Evolutionary conservation across 2,888 invertebrate species (phyloP).

Genomic region (Horisme vitalbata): DNA sequence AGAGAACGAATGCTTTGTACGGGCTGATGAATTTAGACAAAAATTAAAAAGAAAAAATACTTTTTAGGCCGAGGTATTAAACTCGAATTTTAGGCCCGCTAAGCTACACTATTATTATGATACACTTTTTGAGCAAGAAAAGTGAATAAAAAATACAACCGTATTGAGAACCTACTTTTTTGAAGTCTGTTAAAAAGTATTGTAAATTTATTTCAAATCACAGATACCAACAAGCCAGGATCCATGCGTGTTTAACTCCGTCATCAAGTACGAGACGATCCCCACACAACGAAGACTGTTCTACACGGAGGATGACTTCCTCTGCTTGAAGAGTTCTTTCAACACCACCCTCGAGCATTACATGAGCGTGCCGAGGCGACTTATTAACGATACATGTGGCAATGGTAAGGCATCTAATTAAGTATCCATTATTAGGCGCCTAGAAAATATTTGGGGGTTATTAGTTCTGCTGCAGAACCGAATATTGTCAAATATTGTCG

Average conservation of each 20-base stretch:
- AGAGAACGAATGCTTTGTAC: too few species aligned
- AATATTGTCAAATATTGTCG: neutral
- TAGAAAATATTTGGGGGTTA: neutral
- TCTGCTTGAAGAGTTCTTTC: constrained; percentile 63
- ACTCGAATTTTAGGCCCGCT: too few species aligned
- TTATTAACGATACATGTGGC: constrained; percentile 63
- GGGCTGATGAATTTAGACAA: too few species aligned
- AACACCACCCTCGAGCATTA: constrained; percentile 66
- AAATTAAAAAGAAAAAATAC: too few species aligned
- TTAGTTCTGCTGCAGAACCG: neutral
- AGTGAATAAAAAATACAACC: too few species aligned
- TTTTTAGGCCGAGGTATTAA: too few species aligned
- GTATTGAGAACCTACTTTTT: too few species aligned
- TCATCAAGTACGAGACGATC: constrained; percentile 69
- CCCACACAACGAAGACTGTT: constrained; percentile 51
- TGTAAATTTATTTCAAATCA: too few species aligned
- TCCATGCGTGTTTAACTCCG: constrained; percentile 68
- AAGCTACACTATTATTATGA: too few species aligned
- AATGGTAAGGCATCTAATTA: constrained; percentile 47
- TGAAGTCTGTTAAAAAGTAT: too few species aligned
- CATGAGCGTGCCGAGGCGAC: constrained; percentile 59
- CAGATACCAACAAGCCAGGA: constrained; percentile 57
- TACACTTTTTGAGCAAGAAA: too few species aligned
- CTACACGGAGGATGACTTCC: constrained; percentile 64
- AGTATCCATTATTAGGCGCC: neutral